Base-by-base conservation (phyloP, 1,140 invertebrate genomes). In the Streblospio benedicti region DNA sequence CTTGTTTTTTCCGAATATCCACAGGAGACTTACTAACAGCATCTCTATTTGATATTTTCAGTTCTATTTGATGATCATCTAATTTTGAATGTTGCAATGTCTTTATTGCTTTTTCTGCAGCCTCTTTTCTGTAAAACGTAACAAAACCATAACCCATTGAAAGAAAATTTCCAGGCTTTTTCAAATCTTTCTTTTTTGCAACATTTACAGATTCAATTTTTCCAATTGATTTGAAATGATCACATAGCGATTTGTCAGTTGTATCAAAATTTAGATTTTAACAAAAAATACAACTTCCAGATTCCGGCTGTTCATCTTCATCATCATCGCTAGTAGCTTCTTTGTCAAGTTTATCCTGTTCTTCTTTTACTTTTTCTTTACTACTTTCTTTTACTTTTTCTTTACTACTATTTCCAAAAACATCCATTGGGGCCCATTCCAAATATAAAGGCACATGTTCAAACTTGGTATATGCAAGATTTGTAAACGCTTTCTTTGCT, bases 181-280 rank as follows among this genome's bases (percentile, higher is more conserved):
- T 86, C 0, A 86, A 79, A 79, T 95, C 90, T 75, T 89, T 92
- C 71, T 93, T 96, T 62, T 82, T 88, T 0, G 90, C 87, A 62
- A 97, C 83, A 33, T 82, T 87, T 1, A 85, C 88, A 65, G 83
- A 86, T 73, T 86, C 82, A 47, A 97, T 71, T 66, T 79, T 80
- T 5, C 92, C 93, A n/a, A n/a, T n/a, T n/a, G n/a, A n/a, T n/a
- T n/a, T n/a, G n/a, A n/a, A n/a, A n/a, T n/a, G n/a, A n/a, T n/a
- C n/a, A n/a, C n/a, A n/a, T n/a, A n/a, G n/a, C n/a, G n/a, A n/a
- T n/a, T n/a, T 84, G 71, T 93, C 88, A 18, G 82, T 86, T 2
- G 93, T 96, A 59, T 83, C 81, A 71, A 97, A 97, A 79, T 94
- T 93, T 0, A 99, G 79, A 81, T 97, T 97, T 79, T 97, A 96